Conservation (phyloP, 2,113 vertebrate genomes). For the Protobothrops flavoviridis region DNA sequence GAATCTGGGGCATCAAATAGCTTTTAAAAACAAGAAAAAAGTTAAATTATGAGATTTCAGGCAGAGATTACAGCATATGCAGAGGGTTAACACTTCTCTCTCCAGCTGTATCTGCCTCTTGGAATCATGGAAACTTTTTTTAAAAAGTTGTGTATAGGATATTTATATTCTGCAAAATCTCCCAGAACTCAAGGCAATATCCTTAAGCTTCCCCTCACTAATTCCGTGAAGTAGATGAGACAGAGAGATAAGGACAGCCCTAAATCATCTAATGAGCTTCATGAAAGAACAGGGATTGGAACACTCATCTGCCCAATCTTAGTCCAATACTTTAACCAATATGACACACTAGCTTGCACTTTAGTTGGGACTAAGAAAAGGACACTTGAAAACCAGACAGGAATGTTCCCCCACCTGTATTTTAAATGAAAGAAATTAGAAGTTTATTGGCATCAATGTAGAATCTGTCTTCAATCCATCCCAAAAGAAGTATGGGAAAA, state of each 20-base stretch:
- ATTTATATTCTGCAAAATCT: neutral
- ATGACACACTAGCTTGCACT: neutral
- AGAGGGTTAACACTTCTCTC: neutral
- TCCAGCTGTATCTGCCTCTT: neutral
- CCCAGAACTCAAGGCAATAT: neutral
- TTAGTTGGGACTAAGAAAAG: neutral
- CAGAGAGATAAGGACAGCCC: neutral
- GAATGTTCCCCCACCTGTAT: neutral
- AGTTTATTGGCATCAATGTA: neutral
- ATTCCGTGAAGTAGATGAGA: neutral
- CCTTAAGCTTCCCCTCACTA: neutral
- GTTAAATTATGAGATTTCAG: neutral
- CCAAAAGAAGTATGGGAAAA: slow-evolving; percentile 26
- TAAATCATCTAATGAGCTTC: neutral
- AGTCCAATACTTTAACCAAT: neutral
- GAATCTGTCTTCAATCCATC: slow-evolving; percentile 40
- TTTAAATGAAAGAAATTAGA: neutral
- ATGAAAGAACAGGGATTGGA: neutral
- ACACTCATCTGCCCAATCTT: neutral
- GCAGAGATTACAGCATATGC: neutral
- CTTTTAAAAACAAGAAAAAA: neutral
- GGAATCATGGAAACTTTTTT: neutral
- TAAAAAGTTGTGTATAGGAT: neutral
- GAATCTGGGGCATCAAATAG: neutral
- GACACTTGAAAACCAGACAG: neutral